Conservation (phyloP, 2,888 invertebrate species). For the Opisthograptis luteolata region DNA sequence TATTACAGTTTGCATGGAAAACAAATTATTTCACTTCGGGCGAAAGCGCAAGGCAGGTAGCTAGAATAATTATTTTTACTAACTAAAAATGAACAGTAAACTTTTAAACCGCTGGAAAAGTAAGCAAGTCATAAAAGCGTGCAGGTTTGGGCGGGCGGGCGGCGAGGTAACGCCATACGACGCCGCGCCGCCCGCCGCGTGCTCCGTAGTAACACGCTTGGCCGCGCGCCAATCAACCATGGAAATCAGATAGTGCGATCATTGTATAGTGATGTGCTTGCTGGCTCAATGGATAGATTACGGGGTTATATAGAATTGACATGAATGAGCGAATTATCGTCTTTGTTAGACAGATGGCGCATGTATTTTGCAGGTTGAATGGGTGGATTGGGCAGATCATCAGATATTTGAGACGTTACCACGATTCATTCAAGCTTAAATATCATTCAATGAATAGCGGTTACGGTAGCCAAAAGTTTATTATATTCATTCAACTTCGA, state of each 20-base stretch:
- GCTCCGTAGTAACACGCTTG: constrained; percentile 65
- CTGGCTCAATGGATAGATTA: constrained; percentile 23
- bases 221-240: constrained; percentile 67
- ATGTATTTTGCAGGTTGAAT: neutral
- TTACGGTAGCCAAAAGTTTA: neutral
- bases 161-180: constrained; percentile 8
- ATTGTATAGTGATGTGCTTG: constrained; percentile 33
- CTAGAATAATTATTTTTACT: no score
- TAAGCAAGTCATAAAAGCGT: constrained; percentile 13
- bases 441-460: constrained; percentile 31
- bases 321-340: constrained; percentile 12
- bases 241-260: constrained; percentile 50
- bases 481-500: no score
- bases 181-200: constrained; percentile 23
- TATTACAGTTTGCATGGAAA: no score
- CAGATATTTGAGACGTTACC: neutral
- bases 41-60: no score
- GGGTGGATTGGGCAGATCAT: neutral
- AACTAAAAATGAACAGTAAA: neutral
- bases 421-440: no score
- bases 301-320: constrained; percentile 20
- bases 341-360: neutral
- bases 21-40: no score
- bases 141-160: constrained; percentile 36
- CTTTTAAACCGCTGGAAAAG: neutral